Conservation (phyloP, 2,888 invertebrate genomes). For the Drosophila infuscata region DNA sequence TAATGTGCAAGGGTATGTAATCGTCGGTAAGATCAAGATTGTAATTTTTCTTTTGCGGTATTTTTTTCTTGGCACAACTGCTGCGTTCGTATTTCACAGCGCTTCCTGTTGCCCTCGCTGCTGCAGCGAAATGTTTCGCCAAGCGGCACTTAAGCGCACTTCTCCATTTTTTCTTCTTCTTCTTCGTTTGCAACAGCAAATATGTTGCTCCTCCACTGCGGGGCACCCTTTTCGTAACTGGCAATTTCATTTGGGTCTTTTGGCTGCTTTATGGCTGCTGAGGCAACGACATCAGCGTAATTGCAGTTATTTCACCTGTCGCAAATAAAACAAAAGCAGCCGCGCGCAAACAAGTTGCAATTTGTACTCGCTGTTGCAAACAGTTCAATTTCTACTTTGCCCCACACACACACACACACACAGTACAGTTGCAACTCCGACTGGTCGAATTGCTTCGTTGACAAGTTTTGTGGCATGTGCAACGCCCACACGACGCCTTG, state of each 20-base stretch:
- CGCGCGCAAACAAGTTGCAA: constrained; percentile 77
- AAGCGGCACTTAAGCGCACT: constrained; percentile 78
- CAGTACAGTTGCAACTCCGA: constrained; percentile 5
- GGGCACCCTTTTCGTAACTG: constrained; percentile 11
- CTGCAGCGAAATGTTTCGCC: constrained; percentile 73
- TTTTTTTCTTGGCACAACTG: constrained; percentile 15
- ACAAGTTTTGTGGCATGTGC: constrained; percentile 65
- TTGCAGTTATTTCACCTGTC: constrained; percentile 80
- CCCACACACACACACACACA: constrained; percentile 7
- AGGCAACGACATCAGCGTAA: constrained; percentile 69
- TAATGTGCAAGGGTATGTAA: not conserved
- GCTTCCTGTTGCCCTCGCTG: constrained; percentile 50
- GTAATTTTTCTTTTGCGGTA: not conserved
- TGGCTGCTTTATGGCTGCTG: constrained; percentile 54
- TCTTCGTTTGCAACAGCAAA: constrained; percentile 49
- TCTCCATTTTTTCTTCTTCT: constrained; percentile 33
- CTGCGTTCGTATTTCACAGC: constrained; percentile 57
- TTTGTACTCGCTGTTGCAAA: constrained; percentile 74
- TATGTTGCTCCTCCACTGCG: constrained; percentile 47
- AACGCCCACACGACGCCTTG: constrained; percentile 30
- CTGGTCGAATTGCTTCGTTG: constrained; percentile 58
- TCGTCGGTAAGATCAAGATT: not conserved
- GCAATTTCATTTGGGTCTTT: constrained; percentile 66
- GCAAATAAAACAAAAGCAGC: constrained; percentile 79
- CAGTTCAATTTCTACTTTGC: constrained; percentile 74